Base-by-base conservation (phyloP, 2,113 vertebrate genomes). In the Harpagus bidentatus region DNA sequence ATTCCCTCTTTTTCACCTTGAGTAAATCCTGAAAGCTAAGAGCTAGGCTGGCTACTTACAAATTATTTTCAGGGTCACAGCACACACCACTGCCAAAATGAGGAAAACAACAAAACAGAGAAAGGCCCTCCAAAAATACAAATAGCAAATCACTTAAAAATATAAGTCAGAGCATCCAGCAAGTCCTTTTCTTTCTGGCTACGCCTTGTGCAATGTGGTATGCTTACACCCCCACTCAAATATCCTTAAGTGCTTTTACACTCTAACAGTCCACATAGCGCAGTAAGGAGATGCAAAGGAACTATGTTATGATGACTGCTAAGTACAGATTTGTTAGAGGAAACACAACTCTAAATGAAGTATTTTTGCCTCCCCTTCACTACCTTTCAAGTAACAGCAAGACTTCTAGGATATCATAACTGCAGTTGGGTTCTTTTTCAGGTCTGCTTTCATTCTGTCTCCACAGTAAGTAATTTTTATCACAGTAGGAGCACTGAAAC, bases 1-100 rank as follows among this genome's bases (percentile, higher is more conserved):
- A 69, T 67, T 92, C 61, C 38, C 48, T 63, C 48, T 86, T 91
- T 91, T 88, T 61, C 89, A 78, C 38, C 80, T 84, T 6, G 28
- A 79, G 21, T 76, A 95, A 92, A 89, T 62, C 18, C 70, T 88
- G 52, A 95, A 90, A 84, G n/a, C 82, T 70, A 67, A 85, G 11
- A 90, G 32, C 58, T 82, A 91, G 26, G 36, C 70, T 85, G 62
- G 53, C 62, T 77, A 61, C 42, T 76, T 73, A 63, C 1, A 82
- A 63, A 88, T 81, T 69, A 65, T 76, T 95, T 82, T 89, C 73
- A 82, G 48, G 56, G 72, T n/a, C 21, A 9, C 69, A 87, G 70
- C 45, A 58, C 62, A 82, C 36, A 73, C 26, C 71, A 80, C 56
- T 67, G 36, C 77, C 84, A 96, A 87, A 91, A 91, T 67, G 66